These are phyloP conservation scores for Lampris megalopsis DNA, from an alignment of 2,113 vertebrate species.

Conservation along the genomic window DNA sequence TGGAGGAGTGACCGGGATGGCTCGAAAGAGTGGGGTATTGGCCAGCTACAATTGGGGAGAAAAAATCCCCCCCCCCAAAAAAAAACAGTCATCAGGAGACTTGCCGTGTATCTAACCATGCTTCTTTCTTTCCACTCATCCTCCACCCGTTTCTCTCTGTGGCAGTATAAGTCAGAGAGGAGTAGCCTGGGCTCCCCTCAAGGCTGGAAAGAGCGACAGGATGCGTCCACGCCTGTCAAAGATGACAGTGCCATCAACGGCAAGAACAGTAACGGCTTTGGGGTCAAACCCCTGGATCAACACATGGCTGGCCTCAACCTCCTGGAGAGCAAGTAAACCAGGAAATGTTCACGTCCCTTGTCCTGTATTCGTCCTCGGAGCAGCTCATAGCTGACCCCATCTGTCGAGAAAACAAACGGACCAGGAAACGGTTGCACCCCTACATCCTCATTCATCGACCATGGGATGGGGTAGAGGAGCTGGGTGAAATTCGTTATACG, in stretches of 20 bases:
- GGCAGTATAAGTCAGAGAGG: constrained; percentile 85
- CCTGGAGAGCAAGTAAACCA: constrained; percentile 87
- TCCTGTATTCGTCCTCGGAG: constrained; percentile 15
- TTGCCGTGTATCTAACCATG: neutral
- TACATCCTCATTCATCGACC: constrained; percentile 39
- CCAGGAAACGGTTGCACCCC: constrained; percentile 24
- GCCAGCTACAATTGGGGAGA: no score
- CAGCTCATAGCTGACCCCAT: constrained; percentile 48
- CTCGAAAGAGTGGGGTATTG: no score
- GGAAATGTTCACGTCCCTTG: constrained; percentile 9
- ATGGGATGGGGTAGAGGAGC: constrained; percentile 2
- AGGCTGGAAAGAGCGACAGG: constrained; percentile 87
- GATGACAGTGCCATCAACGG: constrained; percentile 77
- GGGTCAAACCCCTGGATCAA: constrained; percentile 86
- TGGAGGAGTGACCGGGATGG: no score
- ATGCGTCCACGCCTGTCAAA: constrained; percentile 75
- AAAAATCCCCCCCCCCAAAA: no score
- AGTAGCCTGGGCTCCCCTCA: constrained; percentile 84
- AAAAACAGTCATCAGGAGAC: neutral
- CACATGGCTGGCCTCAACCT: constrained; percentile 87
- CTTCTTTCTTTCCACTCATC: neutral
- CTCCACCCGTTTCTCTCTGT: neutral
- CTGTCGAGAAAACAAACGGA: constrained; percentile 29
- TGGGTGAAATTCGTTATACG: constrained; percentile 21
- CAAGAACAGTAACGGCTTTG: constrained; percentile 84